Evolutionary conservation across 2,888 invertebrate genomes (phyloP).

Genomic region (Dryobotodes eremita): DNA sequence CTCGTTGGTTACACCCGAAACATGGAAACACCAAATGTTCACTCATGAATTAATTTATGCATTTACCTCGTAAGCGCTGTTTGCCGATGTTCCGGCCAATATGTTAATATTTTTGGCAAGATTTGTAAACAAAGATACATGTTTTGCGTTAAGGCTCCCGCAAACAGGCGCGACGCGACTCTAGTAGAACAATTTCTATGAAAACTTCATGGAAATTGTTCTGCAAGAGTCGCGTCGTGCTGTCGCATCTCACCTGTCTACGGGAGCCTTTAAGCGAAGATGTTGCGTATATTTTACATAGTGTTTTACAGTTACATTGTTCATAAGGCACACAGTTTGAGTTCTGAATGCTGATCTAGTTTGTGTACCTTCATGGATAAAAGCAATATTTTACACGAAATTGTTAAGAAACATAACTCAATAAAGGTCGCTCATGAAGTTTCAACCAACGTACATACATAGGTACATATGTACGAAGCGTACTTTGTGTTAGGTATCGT

Average conservation of each 20-base stretch:
- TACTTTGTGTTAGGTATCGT: conserved; percentile 72
- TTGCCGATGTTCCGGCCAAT: conserved; percentile 87
- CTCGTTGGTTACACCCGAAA: conserved; percentile 85
- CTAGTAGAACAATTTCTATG: too few species aligned
- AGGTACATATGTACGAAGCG: conserved; percentile 61
- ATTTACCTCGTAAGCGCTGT: conserved; percentile 81
- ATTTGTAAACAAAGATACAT: conserved; percentile 75
- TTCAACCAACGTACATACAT: conserved; percentile 65
- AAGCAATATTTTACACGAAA: conserved; percentile 75
- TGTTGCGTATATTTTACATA: conserved; percentile 84
- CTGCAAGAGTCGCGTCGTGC: too few species aligned
- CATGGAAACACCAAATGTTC: conserved; percentile 86
- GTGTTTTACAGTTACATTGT: conserved; percentile 81
- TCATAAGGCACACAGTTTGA: conserved; percentile 80
- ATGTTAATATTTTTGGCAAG: conserved; percentile 81
- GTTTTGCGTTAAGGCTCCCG: conserved; percentile 69
- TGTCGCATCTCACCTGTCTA: too few species aligned
- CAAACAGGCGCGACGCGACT: too few species aligned
- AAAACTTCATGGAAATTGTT: too few species aligned
- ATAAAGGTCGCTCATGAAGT: conserved; percentile 60
- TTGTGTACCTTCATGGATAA: conserved; percentile 73
- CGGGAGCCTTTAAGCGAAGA: conserved; percentile 67
- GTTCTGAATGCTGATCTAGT: conserved; percentile 83
- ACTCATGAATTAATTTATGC: conserved; percentile 64
- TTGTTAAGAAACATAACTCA: conserved; percentile 58